Evolutionary conservation across 2,888 invertebrate species (phyloP).

Genomic region (Eilema sororculum): DNA sequence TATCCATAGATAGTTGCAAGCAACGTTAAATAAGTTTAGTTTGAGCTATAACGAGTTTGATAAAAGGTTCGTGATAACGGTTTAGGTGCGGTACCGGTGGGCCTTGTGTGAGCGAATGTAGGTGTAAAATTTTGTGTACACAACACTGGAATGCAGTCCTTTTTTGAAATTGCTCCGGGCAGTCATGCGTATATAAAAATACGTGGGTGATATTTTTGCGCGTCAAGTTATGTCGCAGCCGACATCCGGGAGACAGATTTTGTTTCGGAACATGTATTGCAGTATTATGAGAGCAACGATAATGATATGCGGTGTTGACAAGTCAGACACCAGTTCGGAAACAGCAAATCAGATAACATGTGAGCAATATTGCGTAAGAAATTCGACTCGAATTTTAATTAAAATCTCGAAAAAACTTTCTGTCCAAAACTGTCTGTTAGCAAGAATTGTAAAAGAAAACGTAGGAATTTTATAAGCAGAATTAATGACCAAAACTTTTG

Average conservation of each 20-base stretch:
- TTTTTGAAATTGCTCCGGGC: slow-evolving; percentile 48
- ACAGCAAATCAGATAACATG: slow-evolving; percentile 42
- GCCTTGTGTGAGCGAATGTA: slow-evolving; percentile 60
- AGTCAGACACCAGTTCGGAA: slow-evolving; percentile 43
- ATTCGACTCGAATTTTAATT: slow-evolving; percentile 32
- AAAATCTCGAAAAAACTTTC: slow-evolving; percentile 32
- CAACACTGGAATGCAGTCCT: slow-evolving; percentile 51
- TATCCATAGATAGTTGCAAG: slow-evolving; percentile 38
- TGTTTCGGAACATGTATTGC: slow-evolving; percentile 55
- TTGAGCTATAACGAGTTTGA: slow-evolving; percentile 48
- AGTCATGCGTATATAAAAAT: slow-evolving; percentile 55
- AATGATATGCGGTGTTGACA: slow-evolving; percentile 48
- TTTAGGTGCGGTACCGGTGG: slow-evolving; percentile 53
- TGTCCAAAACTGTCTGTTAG: slow-evolving; percentile 26
- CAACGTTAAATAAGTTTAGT: slow-evolving; percentile 36
- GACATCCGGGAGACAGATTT: slow-evolving; percentile 50
- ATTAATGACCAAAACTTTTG: slow-evolving; percentile 78
- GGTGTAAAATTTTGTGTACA: slow-evolving; percentile 50
- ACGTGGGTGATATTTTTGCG: slow-evolving; percentile 50
- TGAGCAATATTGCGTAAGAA: slow-evolving; percentile 35
- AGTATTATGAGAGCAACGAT: slow-evolving; percentile 47
- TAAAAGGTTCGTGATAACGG: slow-evolving; percentile 57
- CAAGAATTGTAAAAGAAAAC: slow-evolving; percentile 37
- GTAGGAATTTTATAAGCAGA: slow-evolving; percentile 63
- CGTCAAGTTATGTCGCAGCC: slow-evolving; percentile 36